These are phyloP conservation scores for Notamacropus eugenii DNA, from an alignment of 2,797 vertebrate species.

Conservation along the genomic window DNA sequence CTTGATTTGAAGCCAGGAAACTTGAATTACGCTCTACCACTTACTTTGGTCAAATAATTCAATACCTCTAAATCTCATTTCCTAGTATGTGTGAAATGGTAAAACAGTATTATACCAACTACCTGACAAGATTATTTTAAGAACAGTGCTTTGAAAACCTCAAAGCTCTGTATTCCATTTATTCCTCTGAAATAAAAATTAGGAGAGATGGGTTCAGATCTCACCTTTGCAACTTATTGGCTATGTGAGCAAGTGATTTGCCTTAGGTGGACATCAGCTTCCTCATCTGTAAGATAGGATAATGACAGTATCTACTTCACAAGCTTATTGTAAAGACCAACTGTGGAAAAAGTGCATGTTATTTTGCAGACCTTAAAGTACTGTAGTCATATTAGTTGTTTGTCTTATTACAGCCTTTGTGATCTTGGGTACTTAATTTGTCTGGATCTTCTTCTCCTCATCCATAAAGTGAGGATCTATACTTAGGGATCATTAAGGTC, in stretches of 20 bases:
- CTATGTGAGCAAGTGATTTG: neutral
- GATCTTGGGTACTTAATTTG: neutral
- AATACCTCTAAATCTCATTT: neutral
- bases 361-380: neutral
- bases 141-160: neutral
- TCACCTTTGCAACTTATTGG: neutral
- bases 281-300: neutral
- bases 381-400: neutral
- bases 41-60: neutral
- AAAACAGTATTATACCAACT: neutral
- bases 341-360: neutral
- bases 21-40: neutral
- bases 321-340: neutral
- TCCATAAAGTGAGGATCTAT: neutral
- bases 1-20: neutral
- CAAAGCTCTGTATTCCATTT: neutral
- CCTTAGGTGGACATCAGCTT: neutral
- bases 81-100: neutral
- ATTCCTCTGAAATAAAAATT: neutral
- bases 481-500: neutral
- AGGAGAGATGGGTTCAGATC: neutral
- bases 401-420: neutral
- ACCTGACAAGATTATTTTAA: neutral
- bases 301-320: neutral
- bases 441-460: neutral